phyloP scores from a whole-genome alignment of 2,113 vertebrate species.

The Agelaius tricolor region DNA sequence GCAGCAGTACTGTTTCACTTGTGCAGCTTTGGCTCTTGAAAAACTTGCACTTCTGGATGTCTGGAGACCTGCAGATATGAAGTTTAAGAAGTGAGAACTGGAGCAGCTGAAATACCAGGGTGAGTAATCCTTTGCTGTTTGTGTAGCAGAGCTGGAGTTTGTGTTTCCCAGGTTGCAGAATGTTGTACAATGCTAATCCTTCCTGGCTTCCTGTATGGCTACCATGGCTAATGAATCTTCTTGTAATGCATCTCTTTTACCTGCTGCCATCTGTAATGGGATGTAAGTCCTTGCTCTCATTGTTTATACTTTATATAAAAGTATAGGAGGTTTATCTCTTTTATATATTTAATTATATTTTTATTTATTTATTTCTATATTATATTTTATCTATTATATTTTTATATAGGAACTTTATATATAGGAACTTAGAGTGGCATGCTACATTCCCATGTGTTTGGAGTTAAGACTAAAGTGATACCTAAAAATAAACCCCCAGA shows the following conservation, averaged over 20 bases:
- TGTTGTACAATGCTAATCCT: background rate
- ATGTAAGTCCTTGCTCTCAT: background rate
- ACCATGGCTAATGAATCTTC: background rate
- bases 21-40: background rate
- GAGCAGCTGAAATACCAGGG: background rate
- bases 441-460: background rate
- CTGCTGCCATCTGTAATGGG: fast-evolving
- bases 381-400: too few relatives aligned
- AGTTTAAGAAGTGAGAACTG: background rate
- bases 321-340: background rate
- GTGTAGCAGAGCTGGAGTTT: background rate
- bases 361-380: too few relatives aligned
- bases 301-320: background rate
- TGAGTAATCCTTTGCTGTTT: background rate
- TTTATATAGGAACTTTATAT: background rate
- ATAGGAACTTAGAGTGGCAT: background rate
- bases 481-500: background rate
- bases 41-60: background rate
- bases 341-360: background rate
- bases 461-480: background rate
- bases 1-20: background rate
- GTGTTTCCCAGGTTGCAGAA: background rate
- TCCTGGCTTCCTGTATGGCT: background rate
- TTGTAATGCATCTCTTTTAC: background rate
- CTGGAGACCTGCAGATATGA: background rate